Evolutionary conservation across 2,797 vertebrate species (phyloP).

Genomic region (Sebastiscus tertius): DNA sequence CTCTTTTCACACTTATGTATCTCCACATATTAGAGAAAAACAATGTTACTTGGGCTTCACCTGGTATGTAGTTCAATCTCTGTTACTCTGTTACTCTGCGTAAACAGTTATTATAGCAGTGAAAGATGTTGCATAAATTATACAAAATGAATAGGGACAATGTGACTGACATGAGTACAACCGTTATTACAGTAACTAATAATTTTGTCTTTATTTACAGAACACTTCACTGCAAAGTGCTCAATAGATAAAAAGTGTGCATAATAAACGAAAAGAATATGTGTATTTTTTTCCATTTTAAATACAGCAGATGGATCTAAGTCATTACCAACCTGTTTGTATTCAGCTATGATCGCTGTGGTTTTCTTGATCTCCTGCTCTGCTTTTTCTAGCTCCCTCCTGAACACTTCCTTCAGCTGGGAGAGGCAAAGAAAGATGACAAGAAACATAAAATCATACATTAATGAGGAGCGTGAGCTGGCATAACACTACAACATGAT

Average conservation of each 20-base stretch:
- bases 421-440: background rate
- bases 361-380: slow-evolving; percentile 98
- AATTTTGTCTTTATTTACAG: background rate
- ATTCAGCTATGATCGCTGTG: slow-evolving; percentile 96
- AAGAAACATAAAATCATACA: background rate
- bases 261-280: rapidly evolving
- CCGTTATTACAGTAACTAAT: background rate
- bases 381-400: slow-evolving; percentile 97
- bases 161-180: background rate
- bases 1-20: background rate
- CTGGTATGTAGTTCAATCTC: background rate
- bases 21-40: background rate
- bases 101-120: background rate
- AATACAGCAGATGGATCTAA: background rate
- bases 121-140: background rate
- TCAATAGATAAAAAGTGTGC: background rate
- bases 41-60: background rate
- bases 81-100: background rate
- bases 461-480: background rate
- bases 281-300: background rate
- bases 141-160: too few species aligned
- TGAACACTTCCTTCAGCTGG: slow-evolving; percentile 97
- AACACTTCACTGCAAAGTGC: background rate
- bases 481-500: background rate
- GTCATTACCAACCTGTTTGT: slow-evolving; percentile 90